Base-by-base conservation (phyloP, 2,797 vertebrate genomes). In the Ispidina lecontei region DNA sequence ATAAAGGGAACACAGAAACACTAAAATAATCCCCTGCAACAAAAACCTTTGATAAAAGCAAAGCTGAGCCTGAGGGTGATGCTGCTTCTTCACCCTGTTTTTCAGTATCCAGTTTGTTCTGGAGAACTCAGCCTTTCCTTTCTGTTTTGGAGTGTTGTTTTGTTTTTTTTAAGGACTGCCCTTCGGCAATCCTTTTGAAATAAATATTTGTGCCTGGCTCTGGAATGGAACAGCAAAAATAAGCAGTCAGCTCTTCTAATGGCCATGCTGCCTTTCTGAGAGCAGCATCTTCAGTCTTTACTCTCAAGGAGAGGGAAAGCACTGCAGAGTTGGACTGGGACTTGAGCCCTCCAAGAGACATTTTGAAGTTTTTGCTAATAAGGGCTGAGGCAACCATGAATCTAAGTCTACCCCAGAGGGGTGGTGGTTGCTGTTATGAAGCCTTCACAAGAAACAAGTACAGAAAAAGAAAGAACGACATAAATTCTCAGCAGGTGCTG, bases 41-140 rank as follows among this genome's bases (percentile, higher is more conserved):
- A 92, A 73, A 94, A 90, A 72, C 51, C 89, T 94, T 91, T 95
- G 92, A 93, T 93, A 90, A 91, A 87, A 93, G 91, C 87, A 92
- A 93, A 95, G 72, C 93, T 89, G 76, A 93, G 93, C 93, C 94
- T 77, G 67, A 88, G 89, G 84, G 87, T 85, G 82, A 81, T 84
- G 76, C 56, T 89, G 58, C 93, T 91, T 86, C 82, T 80, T 95
- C 82, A 85, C 59, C 87, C 62, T 72, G 75, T 74, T 91, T 43
- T 73, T 71, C 78, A 85, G 76, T 47, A 72, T n/a, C 6, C 9
- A 47, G 76, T 81, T 89, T 91, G 51, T 93, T 95, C 55, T 72
- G 60, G 65, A 84, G 62, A 39, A 67, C 52, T 20, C 58, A 93
- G 89, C 64, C 54, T 90, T 84, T 59, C 44, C 52, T 76, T 84